These are phyloP conservation scores for Trissonchulus latispiculum DNA, from an alignment of 2,888 invertebrate species.

Conservation along the genomic window DNA sequence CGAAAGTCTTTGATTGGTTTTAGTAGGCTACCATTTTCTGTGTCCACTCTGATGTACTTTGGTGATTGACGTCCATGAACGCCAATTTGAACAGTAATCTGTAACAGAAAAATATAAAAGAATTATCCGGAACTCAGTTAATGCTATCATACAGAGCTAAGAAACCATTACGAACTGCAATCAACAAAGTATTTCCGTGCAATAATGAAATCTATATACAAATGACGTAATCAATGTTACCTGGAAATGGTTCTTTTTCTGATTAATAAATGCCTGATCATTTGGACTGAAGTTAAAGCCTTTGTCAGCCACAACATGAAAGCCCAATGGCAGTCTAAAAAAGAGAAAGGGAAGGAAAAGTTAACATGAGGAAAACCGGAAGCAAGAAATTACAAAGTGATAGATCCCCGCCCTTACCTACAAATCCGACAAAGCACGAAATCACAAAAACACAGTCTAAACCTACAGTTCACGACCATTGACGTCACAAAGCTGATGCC, in stretches of 20 bases:
- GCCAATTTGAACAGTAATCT: no score
- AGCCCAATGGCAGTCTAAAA: constrained; percentile 34
- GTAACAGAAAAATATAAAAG: neutral
- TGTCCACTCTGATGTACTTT: constrained; percentile 18
- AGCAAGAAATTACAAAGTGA: no score
- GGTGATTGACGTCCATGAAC: neutral
- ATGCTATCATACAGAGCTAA: no score
- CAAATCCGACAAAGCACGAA: no score
- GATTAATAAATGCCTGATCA: constrained; percentile 96
- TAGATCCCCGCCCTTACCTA: no score
- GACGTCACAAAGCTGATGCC: constrained; percentile 35
- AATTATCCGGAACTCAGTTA: no score
- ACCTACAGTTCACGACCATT: constrained; percentile 27
- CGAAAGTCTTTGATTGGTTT: constrained; percentile 85
- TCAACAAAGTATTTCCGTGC: no score
- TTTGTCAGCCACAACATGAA: constrained; percentile 90
- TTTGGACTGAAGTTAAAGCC: constrained; percentile 95
- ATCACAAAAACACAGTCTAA: neutral
- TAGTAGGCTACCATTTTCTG: constrained; percentile 53
- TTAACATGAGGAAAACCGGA: no score
- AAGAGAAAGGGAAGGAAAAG: no score
- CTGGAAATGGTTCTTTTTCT: constrained; percentile 99
- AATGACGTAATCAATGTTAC: no score
- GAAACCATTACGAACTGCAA: no score
- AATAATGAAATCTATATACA: no score